Conservation (phyloP, 2,888 invertebrate genomes). For the Osedax frankpressi region DNA sequence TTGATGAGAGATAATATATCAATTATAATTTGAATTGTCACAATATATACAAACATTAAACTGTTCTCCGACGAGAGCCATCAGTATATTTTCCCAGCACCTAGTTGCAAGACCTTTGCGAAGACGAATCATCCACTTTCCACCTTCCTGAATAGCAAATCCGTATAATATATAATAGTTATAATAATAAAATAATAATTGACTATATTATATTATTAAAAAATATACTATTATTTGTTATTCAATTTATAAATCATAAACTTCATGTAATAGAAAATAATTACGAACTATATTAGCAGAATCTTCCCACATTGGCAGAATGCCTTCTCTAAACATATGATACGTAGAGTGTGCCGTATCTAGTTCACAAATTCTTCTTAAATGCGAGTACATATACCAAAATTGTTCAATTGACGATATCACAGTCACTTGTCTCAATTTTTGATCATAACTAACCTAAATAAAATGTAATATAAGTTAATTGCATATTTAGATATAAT, state of each 20-base stretch:
- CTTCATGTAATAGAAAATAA: too few species aligned
- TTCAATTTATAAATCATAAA: too few species aligned
- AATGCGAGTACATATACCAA: conserved; percentile 86
- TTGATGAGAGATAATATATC: too few species aligned
- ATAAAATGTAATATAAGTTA: too few species aligned
- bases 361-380: conserved; percentile 75
- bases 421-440: conserved; percentile 63
- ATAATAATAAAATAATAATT: too few species aligned
- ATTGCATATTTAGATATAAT: too few species aligned
- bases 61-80: conserved; percentile 96
- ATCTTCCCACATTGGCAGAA: conserved; percentile 96
- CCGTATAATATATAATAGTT: conserved; percentile 51
- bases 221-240: too few species aligned
- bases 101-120: conserved; percentile 84
- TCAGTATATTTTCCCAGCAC: conserved; percentile 94
- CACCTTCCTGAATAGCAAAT: conserved; percentile 85
- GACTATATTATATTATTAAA: too few species aligned
- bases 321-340: conserved; percentile 92
- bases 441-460: conserved; percentile 55
- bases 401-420: conserved; percentile 70
- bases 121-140: conserved; percentile 91
- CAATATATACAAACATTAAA: conserved; percentile 58
- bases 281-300: conserved; percentile 6
- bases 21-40: too few species aligned
- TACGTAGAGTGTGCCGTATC: conserved; percentile 72